A percentile compares a stretch with the other conserved stretches of the same genome.
These are phyloP conservation scores for Carassius carassius DNA, from an alignment of 2,113 vertebrate genomes.

Conservation along the genomic window DNA sequence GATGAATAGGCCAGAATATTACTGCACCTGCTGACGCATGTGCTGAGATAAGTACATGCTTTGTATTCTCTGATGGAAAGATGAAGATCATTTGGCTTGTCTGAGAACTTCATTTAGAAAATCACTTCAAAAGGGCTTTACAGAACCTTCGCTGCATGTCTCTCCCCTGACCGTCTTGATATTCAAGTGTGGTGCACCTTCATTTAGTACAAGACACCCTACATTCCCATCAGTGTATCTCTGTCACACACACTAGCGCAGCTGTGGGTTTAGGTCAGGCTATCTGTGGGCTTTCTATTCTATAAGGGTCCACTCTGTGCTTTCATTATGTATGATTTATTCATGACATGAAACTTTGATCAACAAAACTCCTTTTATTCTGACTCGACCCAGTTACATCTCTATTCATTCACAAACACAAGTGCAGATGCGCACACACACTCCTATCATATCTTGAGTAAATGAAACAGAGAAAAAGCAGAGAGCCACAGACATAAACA, in stretches of 20 bases:
- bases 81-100: constrained; percentile 15
- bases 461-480: background rate
- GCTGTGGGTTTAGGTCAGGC: background rate
- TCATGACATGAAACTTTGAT: constrained; percentile 64
- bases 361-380: constrained; percentile 62
- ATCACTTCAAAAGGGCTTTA: background rate
- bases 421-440: constrained; percentile 1
- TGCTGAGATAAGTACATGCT: background rate
- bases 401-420: constrained; percentile 20
- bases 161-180: background rate
- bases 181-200: background rate
- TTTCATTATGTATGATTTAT: constrained; percentile 65
- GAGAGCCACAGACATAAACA: background rate
- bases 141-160: background rate
- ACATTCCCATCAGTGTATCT: constrained; percentile 5
- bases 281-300: constrained; percentile 54
- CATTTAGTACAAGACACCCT: background rate
- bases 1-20: background rate
- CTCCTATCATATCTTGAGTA: background rate
- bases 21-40: constrained; percentile 35
- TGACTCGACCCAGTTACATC: constrained; percentile 49
- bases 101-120: constrained; percentile 1
- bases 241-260: background rate
- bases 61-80: background rate
- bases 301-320: constrained; percentile 56